phyloP scores from a whole-genome alignment of 2,113 vertebrate species.

The Nasalis larvatus region DNA sequence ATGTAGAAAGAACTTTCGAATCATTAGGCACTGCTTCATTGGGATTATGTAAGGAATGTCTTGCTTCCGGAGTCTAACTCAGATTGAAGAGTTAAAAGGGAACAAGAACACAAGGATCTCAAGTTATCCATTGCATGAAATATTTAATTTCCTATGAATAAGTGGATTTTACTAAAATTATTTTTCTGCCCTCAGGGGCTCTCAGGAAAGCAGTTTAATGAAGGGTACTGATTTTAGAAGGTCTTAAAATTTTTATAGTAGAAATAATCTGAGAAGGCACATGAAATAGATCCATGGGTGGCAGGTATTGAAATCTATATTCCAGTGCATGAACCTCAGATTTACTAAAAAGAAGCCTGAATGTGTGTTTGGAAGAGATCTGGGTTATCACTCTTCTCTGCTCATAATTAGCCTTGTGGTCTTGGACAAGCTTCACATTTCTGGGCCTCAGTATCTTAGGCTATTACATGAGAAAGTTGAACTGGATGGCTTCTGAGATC shows the following conservation, averaged over 20 bases:
- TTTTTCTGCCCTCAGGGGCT: conserved; percentile 69
- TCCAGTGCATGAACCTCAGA: neutral
- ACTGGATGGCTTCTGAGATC: neutral
- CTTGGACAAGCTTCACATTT: neutral
- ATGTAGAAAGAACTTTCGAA: conserved; percentile 55
- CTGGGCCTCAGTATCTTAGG: neutral
- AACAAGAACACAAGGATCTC: conserved; percentile 72
- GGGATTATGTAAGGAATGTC: conserved; percentile 66
- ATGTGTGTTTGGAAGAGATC: neutral
- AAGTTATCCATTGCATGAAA: conserved; percentile 77
- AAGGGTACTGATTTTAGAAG: conserved; percentile 74
- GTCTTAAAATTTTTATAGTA: conserved; percentile 73
- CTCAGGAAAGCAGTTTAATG: conserved; percentile 70
- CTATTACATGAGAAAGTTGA: neutral
- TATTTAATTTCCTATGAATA: conserved; percentile 80
- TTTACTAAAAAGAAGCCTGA: neutral
- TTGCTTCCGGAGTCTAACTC: conserved; percentile 59
- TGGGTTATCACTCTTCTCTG: neutral
- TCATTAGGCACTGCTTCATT: conserved; percentile 45
- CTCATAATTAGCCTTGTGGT: neutral
- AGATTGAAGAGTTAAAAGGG: conserved; percentile 74
- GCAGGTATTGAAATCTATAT: neutral
- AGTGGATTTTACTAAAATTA: conserved; percentile 79
- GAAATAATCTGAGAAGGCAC: conserved; percentile 51
- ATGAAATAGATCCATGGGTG: neutral